Conservation (phyloP, 2,888 invertebrate genomes). For the Nezara viridula region DNA sequence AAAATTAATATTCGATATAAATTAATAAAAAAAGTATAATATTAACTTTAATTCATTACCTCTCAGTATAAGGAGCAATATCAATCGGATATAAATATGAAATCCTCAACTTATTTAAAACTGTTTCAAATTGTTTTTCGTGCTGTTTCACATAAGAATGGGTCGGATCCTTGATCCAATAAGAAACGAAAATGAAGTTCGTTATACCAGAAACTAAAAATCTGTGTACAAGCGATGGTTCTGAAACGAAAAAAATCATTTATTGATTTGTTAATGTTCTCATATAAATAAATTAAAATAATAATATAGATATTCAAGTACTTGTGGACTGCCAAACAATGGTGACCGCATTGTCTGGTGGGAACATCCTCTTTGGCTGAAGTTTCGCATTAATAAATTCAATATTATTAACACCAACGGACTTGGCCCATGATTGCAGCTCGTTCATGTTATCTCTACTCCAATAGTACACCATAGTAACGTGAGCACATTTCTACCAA, state of each 20-base stretch:
- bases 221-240: constrained; percentile 47
- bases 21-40: not conserved
- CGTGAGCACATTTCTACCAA: constrained; percentile 55
- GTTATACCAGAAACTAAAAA: constrained; percentile 52
- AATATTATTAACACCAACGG: constrained; percentile 51
- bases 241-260: constrained; percentile 25
- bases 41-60: constrained; percentile 1
- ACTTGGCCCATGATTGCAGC: constrained; percentile 47
- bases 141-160: constrained; percentile 43
- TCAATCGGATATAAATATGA: constrained; percentile 49
- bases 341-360: constrained; percentile 50
- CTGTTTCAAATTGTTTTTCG: constrained; percentile 50
- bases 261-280: not conserved
- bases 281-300: not conserved
- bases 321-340: constrained; percentile 56
- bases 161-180: constrained; percentile 52
- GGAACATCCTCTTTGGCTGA: constrained; percentile 41
- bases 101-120: constrained; percentile 46
- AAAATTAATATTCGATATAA: not conserved
- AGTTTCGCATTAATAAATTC: constrained; percentile 51
- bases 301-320: not conserved
- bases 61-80: constrained; percentile 52
- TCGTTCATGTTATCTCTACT: constrained; percentile 54
- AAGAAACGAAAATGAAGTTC: constrained; percentile 49
- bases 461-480: constrained; percentile 57